These are phyloP conservation scores for Polypedilum vanderplanki DNA, from an alignment of 1,140 invertebrate genomes.

Conservation along the genomic window DNA sequence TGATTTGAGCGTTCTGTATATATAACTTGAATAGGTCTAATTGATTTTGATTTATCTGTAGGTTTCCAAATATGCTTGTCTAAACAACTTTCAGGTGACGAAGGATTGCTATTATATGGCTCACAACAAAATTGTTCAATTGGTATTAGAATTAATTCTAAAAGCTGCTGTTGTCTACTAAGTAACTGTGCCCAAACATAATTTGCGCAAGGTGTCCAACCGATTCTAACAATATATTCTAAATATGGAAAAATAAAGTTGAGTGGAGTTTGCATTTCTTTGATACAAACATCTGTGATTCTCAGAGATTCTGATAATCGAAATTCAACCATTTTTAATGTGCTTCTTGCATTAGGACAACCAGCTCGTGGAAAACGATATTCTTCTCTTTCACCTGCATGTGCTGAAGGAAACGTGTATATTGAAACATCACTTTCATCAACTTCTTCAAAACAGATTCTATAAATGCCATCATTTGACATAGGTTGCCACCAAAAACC, in stretches of 20 bases:
- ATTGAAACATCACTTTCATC: conserved; percentile 92
- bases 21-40: conserved; percentile 47
- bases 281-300: conserved; percentile 57
- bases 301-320: conserved; percentile 57
- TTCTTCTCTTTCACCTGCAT: conserved; percentile 67
- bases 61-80: conserved; percentile 42
- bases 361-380: conserved; percentile 87
- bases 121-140: conserved; percentile 62
- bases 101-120: conserved; percentile 50
- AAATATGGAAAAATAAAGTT: conserved; percentile 78
- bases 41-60: conserved; percentile 37
- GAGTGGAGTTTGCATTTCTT: conserved; percentile 66
- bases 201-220: conserved; percentile 84
- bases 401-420: conserved; percentile 77
- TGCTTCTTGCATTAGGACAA: conserved; percentile 80
- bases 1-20: conserved; percentile 64
- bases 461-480: conserved; percentile 64
- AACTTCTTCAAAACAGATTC: conserved; percentile 93
- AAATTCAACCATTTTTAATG: conserved; percentile 83
- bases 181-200: conserved; percentile 84
- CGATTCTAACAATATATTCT: conserved; percentile 88
- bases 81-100: conserved; percentile 44
- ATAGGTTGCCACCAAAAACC: conserved; percentile 97
- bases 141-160: conserved; percentile 68
- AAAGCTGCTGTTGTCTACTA: conserved; percentile 73